phyloP scores from a whole-genome alignment of 2,888 invertebrate genomes.

The Nymphalis polychloros region DNA sequence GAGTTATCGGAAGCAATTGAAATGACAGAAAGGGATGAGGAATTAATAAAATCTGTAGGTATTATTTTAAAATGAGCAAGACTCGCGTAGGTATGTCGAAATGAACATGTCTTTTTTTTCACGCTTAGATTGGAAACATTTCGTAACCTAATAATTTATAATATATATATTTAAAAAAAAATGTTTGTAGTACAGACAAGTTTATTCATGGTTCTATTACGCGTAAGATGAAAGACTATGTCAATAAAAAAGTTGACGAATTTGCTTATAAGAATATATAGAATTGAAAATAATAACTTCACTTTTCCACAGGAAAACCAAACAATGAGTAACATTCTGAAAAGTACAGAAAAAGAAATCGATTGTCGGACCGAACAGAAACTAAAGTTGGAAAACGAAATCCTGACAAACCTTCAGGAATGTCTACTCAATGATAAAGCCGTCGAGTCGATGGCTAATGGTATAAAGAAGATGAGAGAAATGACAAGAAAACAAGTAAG shows the following conservation, averaged over 20 bases:
- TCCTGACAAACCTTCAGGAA: conserved; percentile 84
- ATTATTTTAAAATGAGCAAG: conserved; percentile 12
- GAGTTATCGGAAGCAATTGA: conserved; percentile 82
- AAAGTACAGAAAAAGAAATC: conserved; percentile 59
- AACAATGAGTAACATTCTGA: conserved; percentile 64
- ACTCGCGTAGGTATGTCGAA: background rate
- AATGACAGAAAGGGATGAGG: conserved; percentile 83
- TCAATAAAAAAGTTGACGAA: too few relatives aligned
- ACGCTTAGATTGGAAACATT: too few relatives aligned
- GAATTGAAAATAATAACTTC: background rate
- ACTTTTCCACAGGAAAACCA: conserved; percentile 70
- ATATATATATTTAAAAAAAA: too few relatives aligned
- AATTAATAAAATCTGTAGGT: conserved; percentile 69
- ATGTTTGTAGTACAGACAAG: too few relatives aligned
- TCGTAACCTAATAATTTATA: too few relatives aligned
- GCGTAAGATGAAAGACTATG: too few relatives aligned
- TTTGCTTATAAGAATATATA: too few relatives aligned
- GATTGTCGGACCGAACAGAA: conserved; percentile 81
- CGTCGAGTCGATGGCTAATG: conserved; percentile 78
- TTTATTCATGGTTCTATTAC: too few relatives aligned
- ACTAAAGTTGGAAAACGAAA: conserved; percentile 83
- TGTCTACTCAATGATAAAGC: conserved; percentile 86
- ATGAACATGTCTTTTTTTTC: too few relatives aligned
- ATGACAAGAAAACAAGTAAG: conserved; percentile 75
- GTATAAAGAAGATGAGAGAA: conserved; percentile 75